Evolutionary conservation across 2,113 vertebrate species (phyloP), one percentile per base, ranked within the genome.

Genomic region (Malaclemys terrapin): DNA sequence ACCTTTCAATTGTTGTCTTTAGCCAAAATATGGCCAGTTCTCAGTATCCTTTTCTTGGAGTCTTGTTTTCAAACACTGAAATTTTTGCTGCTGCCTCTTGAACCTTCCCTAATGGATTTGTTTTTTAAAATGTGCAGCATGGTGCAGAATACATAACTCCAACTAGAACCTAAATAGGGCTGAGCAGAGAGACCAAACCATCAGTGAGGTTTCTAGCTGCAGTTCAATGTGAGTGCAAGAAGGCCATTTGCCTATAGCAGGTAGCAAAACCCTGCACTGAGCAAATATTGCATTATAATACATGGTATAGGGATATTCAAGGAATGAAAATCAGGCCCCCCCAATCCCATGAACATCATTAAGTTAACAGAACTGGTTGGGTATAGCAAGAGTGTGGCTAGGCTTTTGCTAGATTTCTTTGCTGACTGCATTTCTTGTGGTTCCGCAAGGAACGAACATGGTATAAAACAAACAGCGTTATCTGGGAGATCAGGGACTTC

Each of bases 401-500:
- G 89, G 38, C 10, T 47, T 0, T 0, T 50, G n/a, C 29, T 52
- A 10, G 80, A 14, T 54, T 38, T 82, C 27, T 82, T 76, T 93
- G 45, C 80, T 82, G 57, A 38, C n/a, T 72, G 65, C 17, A 72
- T 52, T 24, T 35, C 31, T 89, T 91, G 62, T 38, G 88, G 0
- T 65, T 76, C 38, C 94, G 72, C 94, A 92, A 53, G 62, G 53
- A 84, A 14, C 9, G 11, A 50, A 38, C 35, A 72, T 6, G 27
- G 47, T 57, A 47, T 11, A 78, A 59, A 93, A 87, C 1, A 49
- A 92, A 54, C 13, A 93, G 20, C 42, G 42, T 87, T 79, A 92
- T 49, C n/a, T 80, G 87, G 22, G 50, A 47, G 89, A 93, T 85
- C 80, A 95, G 92, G 57, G 89, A 96, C 59, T 87, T 79, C 3